phyloP scores from a whole-genome alignment of 2,113 vertebrate genomes.

The Eclectus roratus region DNA sequence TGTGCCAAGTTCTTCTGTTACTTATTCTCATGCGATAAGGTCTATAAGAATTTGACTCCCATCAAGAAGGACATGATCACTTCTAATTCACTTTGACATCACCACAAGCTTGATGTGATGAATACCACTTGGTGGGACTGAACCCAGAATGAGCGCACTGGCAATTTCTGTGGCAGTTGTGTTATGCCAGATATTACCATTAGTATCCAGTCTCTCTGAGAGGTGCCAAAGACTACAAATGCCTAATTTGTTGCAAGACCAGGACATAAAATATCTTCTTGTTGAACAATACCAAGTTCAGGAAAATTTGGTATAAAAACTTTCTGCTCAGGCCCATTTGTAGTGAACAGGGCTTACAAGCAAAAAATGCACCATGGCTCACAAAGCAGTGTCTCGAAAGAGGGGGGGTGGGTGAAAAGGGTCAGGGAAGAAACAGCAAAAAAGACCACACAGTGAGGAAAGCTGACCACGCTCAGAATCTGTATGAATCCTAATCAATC shows the following conservation, averaged over 20 bases:
- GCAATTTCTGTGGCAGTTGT: neutral
- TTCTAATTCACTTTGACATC: neutral
- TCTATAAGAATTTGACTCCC: neutral
- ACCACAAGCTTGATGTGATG: neutral
- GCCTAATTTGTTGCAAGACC: neutral
- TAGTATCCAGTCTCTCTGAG: neutral
- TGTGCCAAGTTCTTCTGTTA: neutral
- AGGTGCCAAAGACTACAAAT: neutral
- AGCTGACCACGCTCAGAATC: neutral
- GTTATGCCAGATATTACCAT: neutral
- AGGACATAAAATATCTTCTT: neutral
- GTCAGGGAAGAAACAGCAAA: neutral
- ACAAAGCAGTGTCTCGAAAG: neutral
- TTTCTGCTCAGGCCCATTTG: neutral
- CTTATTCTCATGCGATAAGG: neutral
- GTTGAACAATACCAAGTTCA: neutral
- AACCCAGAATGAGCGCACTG: neutral
- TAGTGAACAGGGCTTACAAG: neutral
- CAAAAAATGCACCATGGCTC: neutral
- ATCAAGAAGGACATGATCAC: neutral
- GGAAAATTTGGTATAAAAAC: neutral
- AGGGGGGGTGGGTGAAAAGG: neutral
- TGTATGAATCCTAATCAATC: conserved; percentile 1
- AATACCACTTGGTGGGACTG: neutral
- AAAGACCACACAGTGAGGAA: conserved; percentile 65